Base-by-base conservation (phyloP, 2,797 vertebrate genomes). In the Galago senegalensis region DNA sequence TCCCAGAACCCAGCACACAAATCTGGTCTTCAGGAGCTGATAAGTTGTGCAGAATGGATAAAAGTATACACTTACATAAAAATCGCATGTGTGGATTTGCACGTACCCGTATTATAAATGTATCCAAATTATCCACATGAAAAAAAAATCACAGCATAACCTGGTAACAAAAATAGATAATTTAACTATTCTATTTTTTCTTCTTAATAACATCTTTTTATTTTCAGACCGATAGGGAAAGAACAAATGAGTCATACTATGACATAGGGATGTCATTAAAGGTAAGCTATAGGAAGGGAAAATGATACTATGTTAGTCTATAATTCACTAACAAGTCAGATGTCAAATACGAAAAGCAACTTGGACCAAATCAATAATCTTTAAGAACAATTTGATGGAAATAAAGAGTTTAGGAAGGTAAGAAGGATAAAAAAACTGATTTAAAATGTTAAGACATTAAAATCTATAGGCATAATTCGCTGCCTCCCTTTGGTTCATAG, bases 211-310 rank as follows among this genome's bases (percentile, higher is more conserved):
- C 56, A 63, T 63, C 43, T 34, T 81, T 92, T 94, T 92, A 87
- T 82, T 95, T 96, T 87, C 63, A 92, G 77, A 95, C 92, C 73
- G 77, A 90, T 60, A 56, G 75, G 92, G 58, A 92, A 88, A 88
- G 92, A 94, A 95, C 84, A 93, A 94, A 96, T 96, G 95, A 95
- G 46, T 95, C 94, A 97, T 46, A 31, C 46, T n/a, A 76, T n/a
- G n/a, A 53, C 76, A 89, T 3, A 83, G 75, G 86, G 63, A 61
- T 73, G 46, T 53, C 76, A 94, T 27, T 16, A 83, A 75, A 81
- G 75, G 87, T 79, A 81, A 86, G 81, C 73, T 70, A 85, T 1
- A 75, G 85, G 70, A 91, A 93, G 43, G 34, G 70, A 80, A 92
- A 87, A 67, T 43, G 31, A 34, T 9, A 83, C 25, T 34, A 17